Evolutionary conservation across 2,888 invertebrate species (phyloP).

Genomic region (Linyphia triangularis): DNA sequence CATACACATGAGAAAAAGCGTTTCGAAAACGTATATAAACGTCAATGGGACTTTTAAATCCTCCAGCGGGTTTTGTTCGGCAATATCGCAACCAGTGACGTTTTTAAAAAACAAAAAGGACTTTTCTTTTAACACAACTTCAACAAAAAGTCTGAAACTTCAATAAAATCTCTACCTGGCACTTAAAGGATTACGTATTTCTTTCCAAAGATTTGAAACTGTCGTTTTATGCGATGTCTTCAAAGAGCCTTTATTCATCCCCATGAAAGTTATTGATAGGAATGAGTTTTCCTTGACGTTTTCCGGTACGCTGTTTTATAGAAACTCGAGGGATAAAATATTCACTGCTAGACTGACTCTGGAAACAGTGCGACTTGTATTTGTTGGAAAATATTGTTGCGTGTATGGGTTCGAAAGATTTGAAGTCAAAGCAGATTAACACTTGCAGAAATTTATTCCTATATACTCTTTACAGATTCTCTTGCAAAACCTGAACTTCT

Average conservation of each 20-base stretch:
- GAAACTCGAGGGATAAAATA: too few relatives aligned
- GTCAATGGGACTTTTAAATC: too few relatives aligned
- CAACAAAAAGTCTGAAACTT: conserved; percentile 31
- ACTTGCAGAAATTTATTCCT: too few relatives aligned
- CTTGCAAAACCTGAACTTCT: too few relatives aligned
- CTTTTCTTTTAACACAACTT: conserved; percentile 21
- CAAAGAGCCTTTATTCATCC: not conserved
- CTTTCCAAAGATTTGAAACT: conserved; percentile 1
- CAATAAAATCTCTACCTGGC: not conserved
- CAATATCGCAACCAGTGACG: not conserved
- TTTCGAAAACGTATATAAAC: not conserved
- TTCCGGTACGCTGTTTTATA: not conserved
- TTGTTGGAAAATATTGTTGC: too few relatives aligned
- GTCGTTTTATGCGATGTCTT: conserved; percentile 28
- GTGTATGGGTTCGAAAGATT: too few relatives aligned
- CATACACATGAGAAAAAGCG: not conserved
- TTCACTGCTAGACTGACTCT: not conserved
- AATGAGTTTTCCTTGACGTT: not conserved
- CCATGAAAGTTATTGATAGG: not conserved
- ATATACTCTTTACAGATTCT: too few relatives aligned
- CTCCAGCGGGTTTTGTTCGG: not conserved
- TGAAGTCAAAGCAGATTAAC: too few relatives aligned
- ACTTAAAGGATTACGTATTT: conserved; percentile 21
- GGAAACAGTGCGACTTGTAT: not conserved
- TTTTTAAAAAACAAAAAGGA: not conserved